Conservation (phyloP, 2,797 vertebrate genomes). For the Microctenopoma stevenorrisi region DNA sequence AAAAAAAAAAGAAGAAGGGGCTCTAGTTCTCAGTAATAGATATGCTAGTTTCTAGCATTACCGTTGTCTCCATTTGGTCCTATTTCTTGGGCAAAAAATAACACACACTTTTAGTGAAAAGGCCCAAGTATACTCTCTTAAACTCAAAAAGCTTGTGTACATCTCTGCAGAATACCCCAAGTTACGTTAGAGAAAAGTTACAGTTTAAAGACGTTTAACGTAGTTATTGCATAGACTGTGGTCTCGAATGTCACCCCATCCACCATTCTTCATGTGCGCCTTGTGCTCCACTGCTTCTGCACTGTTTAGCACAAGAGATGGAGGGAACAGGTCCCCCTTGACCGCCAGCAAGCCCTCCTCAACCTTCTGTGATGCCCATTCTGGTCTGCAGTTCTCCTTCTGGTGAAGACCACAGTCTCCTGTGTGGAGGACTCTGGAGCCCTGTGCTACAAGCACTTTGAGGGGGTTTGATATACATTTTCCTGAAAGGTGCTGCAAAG, state of each 20-base stretch:
- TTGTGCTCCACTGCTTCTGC: constrained; percentile 73
- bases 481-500: constrained; percentile 84
- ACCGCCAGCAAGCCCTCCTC: constrained; percentile 56
- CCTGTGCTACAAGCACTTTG: constrained; percentile 78
- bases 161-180: constrained; percentile 29
- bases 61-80: constrained; percentile 24
- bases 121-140: neutral
- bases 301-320: constrained; percentile 53
- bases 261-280: constrained; percentile 83
- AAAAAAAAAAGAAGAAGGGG: neutral
- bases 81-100: constrained; percentile 1
- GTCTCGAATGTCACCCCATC: constrained; percentile 87
- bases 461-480: constrained; percentile 83
- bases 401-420: constrained; percentile 85
- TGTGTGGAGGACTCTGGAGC: constrained; percentile 83
- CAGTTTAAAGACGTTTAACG: constrained; percentile 76
- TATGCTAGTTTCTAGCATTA: too few relatives aligned
- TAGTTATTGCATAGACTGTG: constrained; percentile 85
- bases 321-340: constrained; percentile 75
- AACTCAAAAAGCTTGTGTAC: constrained; percentile 51
- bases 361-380: constrained; percentile 66
- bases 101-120: constrained; percentile 2
- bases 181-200: neutral
- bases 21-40: neutral
- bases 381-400: constrained; percentile 77